Evolutionary conservation across 2,888 invertebrate species (phyloP).

Genomic region (Phengaris arion): DNA sequence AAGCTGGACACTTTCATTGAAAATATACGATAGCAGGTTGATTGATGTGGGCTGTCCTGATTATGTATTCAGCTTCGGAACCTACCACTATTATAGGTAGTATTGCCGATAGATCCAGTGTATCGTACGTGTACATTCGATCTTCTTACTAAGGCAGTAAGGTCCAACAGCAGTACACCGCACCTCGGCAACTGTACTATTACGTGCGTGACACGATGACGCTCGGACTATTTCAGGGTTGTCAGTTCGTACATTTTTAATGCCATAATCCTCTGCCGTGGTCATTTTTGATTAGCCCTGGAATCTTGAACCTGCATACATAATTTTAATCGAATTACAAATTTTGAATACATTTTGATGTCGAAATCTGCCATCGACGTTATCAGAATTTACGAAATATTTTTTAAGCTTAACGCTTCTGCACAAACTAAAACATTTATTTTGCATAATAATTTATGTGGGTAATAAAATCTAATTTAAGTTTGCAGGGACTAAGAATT

Average conservation of each 20-base stretch:
- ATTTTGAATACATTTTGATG: neutral
- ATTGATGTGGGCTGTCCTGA: slow-evolving; percentile 70
- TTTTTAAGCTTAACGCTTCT: neutral
- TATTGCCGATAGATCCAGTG: neutral
- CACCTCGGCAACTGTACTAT: neutral
- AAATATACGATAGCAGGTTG: slow-evolving; percentile 67
- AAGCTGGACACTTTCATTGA: slow-evolving; percentile 36
- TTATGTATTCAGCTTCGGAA: slow-evolving; percentile 37
- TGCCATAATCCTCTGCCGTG: slow-evolving; percentile 56
- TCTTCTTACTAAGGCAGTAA: neutral
- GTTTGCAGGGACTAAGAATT: neutral
- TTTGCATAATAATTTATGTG: neutral
- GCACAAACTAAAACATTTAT: neutral
- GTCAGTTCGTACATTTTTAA: slow-evolving; percentile 63
- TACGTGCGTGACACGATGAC: slow-evolving; percentile 58
- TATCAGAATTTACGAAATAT: neutral
- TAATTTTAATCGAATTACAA: neutral
- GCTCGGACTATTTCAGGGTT: slow-evolving; percentile 65
- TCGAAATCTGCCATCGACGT: neutral
- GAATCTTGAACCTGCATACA: slow-evolving; percentile 1
- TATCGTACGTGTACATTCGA: neutral
- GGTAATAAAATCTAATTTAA: slow-evolving; percentile 1
- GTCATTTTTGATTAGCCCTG: slow-evolving; percentile 29
- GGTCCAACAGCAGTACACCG: neutral
- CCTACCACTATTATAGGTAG: neutral